Evolutionary conservation across 2,113 vertebrate genomes (phyloP).

Genomic region (Dolichotis patagonum): DNA sequence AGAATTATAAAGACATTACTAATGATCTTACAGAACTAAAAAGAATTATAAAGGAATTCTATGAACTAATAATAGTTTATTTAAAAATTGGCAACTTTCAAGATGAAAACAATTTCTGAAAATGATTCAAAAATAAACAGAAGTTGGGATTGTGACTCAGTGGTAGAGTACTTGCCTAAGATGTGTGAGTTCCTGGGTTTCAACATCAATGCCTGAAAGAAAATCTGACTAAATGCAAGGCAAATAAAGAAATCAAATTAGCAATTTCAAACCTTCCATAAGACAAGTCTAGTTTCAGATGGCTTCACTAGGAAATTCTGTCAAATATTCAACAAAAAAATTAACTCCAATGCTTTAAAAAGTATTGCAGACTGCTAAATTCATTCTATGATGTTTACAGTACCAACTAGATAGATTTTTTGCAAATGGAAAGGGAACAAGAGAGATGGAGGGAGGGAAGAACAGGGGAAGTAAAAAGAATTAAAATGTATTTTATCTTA

Average conservation of each 20-base stretch:
- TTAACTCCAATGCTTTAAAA: not conserved
- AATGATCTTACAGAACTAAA: not conserved
- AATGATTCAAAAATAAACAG: not conserved
- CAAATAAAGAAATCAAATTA: not conserved
- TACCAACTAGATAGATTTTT: not conserved
- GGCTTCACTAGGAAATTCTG: not conserved
- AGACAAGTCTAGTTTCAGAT: not conserved
- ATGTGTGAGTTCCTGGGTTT: not conserved
- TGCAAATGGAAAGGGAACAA: not conserved
- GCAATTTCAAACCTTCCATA: not conserved
- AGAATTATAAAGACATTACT: not conserved
- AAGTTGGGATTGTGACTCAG: not conserved
- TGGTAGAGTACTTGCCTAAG: not conserved
- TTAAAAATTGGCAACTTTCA: not conserved
- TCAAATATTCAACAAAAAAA: not conserved
- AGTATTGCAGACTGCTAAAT: not conserved
- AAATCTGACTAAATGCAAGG: not conserved
- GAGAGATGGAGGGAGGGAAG: not conserved
- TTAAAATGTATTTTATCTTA: not conserved
- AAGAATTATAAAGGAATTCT: not conserved
- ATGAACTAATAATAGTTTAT: not conserved
- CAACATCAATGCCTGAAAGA: not conserved
- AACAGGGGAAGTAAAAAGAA: not conserved
- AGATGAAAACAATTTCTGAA: not conserved
- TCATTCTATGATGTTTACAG: not conserved